Evolutionary conservation across 2,888 invertebrate genomes (phyloP).

Genomic region (Luffia ferchaultella): DNA sequence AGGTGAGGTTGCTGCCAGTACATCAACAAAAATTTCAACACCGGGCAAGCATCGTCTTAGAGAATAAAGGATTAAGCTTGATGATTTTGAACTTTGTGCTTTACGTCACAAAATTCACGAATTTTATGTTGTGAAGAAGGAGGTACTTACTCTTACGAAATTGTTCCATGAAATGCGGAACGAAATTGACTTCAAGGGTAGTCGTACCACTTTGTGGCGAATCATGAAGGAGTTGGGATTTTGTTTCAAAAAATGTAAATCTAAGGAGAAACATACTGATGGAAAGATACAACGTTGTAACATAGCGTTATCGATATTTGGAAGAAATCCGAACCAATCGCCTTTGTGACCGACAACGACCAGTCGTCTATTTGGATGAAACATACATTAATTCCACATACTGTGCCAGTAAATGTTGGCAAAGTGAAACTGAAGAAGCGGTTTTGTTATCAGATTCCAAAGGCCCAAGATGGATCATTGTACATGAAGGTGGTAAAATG

Average conservation of each 20-base stretch:
- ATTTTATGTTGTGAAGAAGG: too few relatives aligned
- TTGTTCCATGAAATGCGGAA: too few relatives aligned
- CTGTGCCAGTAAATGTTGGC: conserved; percentile 8
- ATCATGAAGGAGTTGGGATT: conserved; percentile 11
- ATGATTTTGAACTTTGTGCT: too few relatives aligned
- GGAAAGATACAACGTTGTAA: conserved; percentile 11
- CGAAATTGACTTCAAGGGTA: conserved; percentile 11
- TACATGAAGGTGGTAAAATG: conserved; percentile 5
- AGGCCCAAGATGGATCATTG: conserved; percentile 5
- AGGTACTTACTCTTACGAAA: too few relatives aligned
- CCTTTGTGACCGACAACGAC: not conserved
- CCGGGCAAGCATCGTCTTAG: too few relatives aligned
- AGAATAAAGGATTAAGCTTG: too few relatives aligned
- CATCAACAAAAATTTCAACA: too few relatives aligned
- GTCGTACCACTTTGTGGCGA: conserved; percentile 9
- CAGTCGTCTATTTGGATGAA: conserved; percentile 12
- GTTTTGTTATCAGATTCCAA: not conserved
- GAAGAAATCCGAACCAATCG: not conserved
- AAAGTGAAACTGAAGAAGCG: conserved; percentile 1
- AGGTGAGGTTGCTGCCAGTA: too few relatives aligned
- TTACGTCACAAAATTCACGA: too few relatives aligned
- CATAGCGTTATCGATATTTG: conserved; percentile 7
- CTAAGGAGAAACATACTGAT: conserved; percentile 12
- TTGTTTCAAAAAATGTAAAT: conserved; percentile 8
- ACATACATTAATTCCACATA: conserved; percentile 9